Percentiles rank a stretch among this genome's conserved stretches.
These are phyloP conservation scores for Atherix ibis DNA, from an alignment of 2,888 invertebrate genomes.

Conservation along the genomic window DNA sequence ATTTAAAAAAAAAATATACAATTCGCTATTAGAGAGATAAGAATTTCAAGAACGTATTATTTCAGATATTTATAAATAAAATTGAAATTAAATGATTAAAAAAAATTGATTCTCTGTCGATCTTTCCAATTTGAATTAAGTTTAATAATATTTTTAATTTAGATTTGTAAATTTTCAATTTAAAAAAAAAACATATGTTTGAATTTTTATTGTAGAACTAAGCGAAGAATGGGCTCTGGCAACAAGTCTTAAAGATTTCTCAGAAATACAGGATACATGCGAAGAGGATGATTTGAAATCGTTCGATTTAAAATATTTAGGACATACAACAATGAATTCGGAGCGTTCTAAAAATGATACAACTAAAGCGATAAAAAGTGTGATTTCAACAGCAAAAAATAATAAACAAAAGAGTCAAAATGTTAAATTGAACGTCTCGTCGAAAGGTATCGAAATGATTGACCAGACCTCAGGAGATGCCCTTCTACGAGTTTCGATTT, in stretches of 20 bases:
- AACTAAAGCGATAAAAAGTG: constrained; percentile 65
- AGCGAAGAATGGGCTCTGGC: constrained; percentile 16
- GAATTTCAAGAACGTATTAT: no score
- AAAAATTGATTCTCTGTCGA: no score
- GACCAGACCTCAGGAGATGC: constrained; percentile 54
- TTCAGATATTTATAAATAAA: no score
- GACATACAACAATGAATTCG: constrained; percentile 19
- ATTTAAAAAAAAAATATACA: background rate
- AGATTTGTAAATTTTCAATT: no score
- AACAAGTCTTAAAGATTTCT: constrained; percentile 13
- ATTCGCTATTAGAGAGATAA: no score
- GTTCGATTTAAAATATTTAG: constrained; percentile 21
- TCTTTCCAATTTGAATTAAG: no score
- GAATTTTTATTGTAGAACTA: constrained; percentile 12
- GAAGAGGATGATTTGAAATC: constrained; percentile 11
- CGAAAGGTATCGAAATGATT: constrained; percentile 59
- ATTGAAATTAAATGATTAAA: no score
- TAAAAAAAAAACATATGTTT: no score
- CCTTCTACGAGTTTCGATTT: constrained; percentile 65
- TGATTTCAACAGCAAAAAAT: constrained; percentile 48
- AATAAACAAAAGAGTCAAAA: constrained; percentile 42
- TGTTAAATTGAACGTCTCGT: constrained; percentile 57
- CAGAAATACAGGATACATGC: constrained; percentile 6
- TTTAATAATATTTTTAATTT: no score
- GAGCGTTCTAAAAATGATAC: constrained; percentile 38